Conservation (phyloP, 2,888 invertebrate genomes). For the Sphinx pinastri region DNA sequence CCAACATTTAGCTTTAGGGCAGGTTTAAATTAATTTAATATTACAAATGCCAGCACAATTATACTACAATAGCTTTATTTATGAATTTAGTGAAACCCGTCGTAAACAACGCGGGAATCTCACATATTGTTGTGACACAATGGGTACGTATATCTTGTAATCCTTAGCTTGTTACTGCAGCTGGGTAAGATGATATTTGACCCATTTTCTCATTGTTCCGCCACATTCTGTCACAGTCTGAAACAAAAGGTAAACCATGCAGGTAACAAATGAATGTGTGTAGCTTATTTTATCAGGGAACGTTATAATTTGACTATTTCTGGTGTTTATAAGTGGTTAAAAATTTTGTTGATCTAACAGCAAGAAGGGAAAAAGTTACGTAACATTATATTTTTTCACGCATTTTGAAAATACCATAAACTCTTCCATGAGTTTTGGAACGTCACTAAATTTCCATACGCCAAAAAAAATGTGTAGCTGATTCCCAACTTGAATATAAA, state of each 20-base stretch:
- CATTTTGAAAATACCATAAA: too few species aligned
- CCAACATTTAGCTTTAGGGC: too few species aligned
- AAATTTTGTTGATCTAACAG: too few species aligned
- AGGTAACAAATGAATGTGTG: background rate
- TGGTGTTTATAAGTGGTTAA: too few species aligned
- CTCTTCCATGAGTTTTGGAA: too few species aligned
- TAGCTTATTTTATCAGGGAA: too few species aligned
- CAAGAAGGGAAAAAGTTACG: too few species aligned
- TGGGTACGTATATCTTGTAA: constrained; percentile 14
- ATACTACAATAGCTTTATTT: background rate
- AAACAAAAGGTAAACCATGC: constrained; percentile 4
- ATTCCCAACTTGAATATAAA: too few species aligned
- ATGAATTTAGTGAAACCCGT: background rate
- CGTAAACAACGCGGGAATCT: constrained; percentile 4
- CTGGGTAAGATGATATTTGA: constrained; percentile 21
- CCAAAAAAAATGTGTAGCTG: too few species aligned
- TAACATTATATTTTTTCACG: too few species aligned
- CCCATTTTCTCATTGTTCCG: constrained; percentile 22
- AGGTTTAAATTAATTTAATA: background rate
- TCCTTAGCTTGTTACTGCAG: constrained; percentile 27
- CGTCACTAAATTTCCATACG: too few species aligned
- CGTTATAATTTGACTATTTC: too few species aligned
- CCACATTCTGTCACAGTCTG: background rate
- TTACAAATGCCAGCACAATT: background rate
- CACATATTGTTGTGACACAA: constrained; percentile 24